Base-by-base conservation (phyloP, 2,888 invertebrate species). In the Odontocerum albicorne region DNA sequence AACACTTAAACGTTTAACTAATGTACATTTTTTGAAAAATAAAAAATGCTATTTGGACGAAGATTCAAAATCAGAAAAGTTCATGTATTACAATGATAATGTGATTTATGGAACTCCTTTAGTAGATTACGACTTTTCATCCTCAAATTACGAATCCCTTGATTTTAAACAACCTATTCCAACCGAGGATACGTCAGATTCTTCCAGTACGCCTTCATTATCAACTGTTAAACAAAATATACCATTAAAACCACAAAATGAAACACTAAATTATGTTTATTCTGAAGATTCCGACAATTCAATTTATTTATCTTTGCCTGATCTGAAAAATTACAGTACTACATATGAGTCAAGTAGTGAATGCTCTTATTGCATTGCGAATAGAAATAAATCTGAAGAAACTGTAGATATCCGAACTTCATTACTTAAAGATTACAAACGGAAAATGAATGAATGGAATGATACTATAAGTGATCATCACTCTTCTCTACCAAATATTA, bases 391-490 rank as follows among this genome's bases (percentile, higher is more conserved):
- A 20, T 35, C 27, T 43, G 12, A 49, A 31, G 35, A 45, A 19
- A 32, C 70, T 3, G 68, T 67, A 40, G 70, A 74, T 49, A 63
- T 76, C 7, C 63, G 73, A 35, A 61, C 67, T 15, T 71, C 63
- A 35, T 73, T 78, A 51, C 66, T 75, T 1, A 73, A 68, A 52
- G 78, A 78, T 65, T 78, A 77, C 59, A 75, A 74, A 65, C 70
- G 68, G 55, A 75, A 75, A 62, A 77, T 78, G 76, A 74, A 72
- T 45, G 74, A 77, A 63, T 78, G 78, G 77, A 77, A 78, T 60
- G 69, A 71, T 52, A 74, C 75, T 1, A 66, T 76, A 31, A 68
- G 70, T 49, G 71, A 77, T 57, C 75, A 76, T 64, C 71, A 70
- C 63, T 69, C 72, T 6, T 67, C 72, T 17, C 62, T 65, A 32